Evolutionary conservation across 2,888 invertebrate species (phyloP), one percentile per base, ranked within the genome.

Genomic region (Polyommatus icarus): DNA sequence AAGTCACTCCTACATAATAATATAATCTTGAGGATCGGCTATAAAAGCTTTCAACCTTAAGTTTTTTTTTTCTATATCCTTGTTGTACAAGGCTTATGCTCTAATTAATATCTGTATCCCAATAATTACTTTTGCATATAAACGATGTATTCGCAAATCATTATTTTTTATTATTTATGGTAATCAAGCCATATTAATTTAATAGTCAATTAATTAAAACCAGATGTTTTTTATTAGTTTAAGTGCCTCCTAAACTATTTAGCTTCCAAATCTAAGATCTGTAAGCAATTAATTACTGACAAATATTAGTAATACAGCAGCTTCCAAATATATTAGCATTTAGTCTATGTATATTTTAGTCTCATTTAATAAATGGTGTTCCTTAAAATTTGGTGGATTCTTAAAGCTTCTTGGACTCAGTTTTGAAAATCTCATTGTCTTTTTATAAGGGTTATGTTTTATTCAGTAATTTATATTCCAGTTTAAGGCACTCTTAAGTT

Each of bases 91-190:
- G 24, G 29, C 4, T 29, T 67, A 15, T 29, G 29, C 29, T 29
- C 29, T 12, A 67, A 15, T 67, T 67, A 67, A 67, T 15, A 67
- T 29, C 67, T 18, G 12, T 67, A 15, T 18, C 29, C 3, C 1
- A 67, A 67, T 67, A 67, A 67, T 67, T 24, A 67, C 15, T 67
- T 18, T 67, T 67, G 29, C 67, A 29, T 29, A 67, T 67, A 15
- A 67, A 32, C 67, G 29, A 67, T 7, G 12, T 29, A 67, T 29
- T 67, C 12, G 15, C 67, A 67, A 67, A 67, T 32, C 15, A 67
- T 67, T 29, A 67, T 67, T 29, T 61, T 54, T 67, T 29, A 67
- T 32, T 67, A 67, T 29, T 67, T 67, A 67, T 67, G 67, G 15
- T 32, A 67, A 67, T 67, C 18, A 67, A 6, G 12, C 5, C 29